Conservation (phyloP, 2,888 invertebrate genomes). For the Aleiodes alternator region DNA sequence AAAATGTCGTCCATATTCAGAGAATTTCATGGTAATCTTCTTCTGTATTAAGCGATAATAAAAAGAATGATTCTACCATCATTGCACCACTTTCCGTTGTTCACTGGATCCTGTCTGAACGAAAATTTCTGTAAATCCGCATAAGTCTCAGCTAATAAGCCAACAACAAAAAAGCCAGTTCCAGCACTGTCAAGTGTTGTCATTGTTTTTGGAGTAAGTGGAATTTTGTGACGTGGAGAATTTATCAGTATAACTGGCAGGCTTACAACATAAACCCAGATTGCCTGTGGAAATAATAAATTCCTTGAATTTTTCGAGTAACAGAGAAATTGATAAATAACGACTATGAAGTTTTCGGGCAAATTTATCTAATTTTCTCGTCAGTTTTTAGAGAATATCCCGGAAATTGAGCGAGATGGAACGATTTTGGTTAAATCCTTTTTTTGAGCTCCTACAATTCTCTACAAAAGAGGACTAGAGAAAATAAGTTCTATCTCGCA, state of each 20-base stretch:
- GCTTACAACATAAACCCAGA: conserved; percentile 95
- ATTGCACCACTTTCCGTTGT: conserved; percentile 95
- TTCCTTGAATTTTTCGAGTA: background rate
- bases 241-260: conserved; percentile 94
- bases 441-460: too few species aligned
- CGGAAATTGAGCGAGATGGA: too few species aligned
- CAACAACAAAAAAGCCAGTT: conserved; percentile 89
- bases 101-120: conserved; percentile 90
- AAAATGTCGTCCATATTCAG: too few species aligned
- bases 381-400: too few species aligned
- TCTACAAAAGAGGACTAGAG: too few species aligned
- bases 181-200: conserved; percentile 91
- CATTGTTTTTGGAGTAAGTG: conserved; percentile 89
- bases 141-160: conserved; percentile 90
- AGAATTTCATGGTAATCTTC: too few species aligned
- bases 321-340: background rate
- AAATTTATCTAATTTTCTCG: too few species aligned
- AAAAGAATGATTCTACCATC: conserved; percentile 79
- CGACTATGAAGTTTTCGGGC: too few species aligned
- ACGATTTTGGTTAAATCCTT: too few species aligned
- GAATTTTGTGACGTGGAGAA: conserved; percentile 87
- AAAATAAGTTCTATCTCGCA: too few species aligned
- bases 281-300: conserved; percentile 79
- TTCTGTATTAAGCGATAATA: background rate
- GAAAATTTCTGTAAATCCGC: conserved; percentile 95